A percentile compares a stretch with the other conserved stretches of the same genome.
Evolutionary conservation across 2,797 vertebrate species (phyloP).

Genomic region (Mallotus villosus): DNA sequence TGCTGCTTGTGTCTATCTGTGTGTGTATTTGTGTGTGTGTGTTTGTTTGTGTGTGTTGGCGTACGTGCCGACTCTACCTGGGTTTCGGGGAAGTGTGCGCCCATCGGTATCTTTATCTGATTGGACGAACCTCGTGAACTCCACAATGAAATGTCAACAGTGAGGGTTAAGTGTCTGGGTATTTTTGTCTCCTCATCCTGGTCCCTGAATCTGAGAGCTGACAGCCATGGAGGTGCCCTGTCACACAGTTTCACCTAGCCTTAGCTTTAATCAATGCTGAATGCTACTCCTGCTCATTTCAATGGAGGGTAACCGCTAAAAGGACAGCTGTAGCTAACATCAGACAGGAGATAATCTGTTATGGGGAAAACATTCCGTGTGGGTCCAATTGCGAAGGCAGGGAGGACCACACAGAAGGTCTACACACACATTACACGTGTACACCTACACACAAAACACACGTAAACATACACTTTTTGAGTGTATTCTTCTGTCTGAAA

Average conservation of each 20-base stretch:
- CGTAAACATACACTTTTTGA: too few species aligned
- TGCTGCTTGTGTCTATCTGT: background rate
- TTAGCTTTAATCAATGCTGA: conserved; percentile 51
- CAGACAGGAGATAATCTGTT: conserved; percentile 33
- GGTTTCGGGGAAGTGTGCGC: conserved; percentile 7
- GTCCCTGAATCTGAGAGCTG: conserved; percentile 35
- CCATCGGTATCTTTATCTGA: conserved; percentile 34
- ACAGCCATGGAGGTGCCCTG: conserved; percentile 49
- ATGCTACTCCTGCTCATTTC: conserved; percentile 27
- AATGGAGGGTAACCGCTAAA: conserved; percentile 35
- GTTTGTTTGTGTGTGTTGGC: conserved; percentile 5
- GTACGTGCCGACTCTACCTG: background rate
- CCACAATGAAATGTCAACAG: conserved; percentile 44
- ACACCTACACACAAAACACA: background rate
- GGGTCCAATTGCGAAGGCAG: conserved; percentile 29
- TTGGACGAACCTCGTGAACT: conserved; percentile 18
- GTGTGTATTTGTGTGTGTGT: background rate
- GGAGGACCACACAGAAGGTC: conserved; percentile 7
- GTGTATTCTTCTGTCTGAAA: background rate
- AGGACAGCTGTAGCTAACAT: conserved; percentile 32
- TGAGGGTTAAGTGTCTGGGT: conserved; percentile 40
- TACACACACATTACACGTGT: background rate
- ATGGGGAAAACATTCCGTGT: conserved; percentile 38
- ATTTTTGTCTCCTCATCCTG: conserved; percentile 51
- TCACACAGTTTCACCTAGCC: conserved; percentile 47